A percentile compares a stretch with the other conserved stretches of the same genome.
These are phyloP conservation scores for Diadegma fenestrale DNA, from an alignment of 2,888 invertebrate species.

Conservation along the genomic window DNA sequence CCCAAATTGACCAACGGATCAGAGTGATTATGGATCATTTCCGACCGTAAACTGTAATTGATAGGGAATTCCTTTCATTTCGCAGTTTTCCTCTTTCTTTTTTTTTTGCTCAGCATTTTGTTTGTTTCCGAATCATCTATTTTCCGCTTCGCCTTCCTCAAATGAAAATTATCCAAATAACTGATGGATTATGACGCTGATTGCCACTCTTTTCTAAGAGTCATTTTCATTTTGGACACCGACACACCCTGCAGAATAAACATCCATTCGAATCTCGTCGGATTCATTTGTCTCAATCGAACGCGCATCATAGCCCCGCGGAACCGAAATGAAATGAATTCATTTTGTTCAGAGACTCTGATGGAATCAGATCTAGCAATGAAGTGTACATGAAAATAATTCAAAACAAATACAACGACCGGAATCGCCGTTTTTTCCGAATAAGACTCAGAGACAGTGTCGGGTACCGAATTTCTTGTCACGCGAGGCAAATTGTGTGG, in stretches of 20 bases:
- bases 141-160: background rate
- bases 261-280: background rate
- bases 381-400: too few relatives aligned
- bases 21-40: conserved; percentile 52
- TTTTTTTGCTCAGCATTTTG: background rate
- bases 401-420: too few relatives aligned
- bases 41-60: conserved; percentile 26
- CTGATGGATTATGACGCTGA: background rate
- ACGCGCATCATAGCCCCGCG: too few relatives aligned
- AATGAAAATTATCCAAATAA: background rate
- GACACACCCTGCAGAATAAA: background rate
- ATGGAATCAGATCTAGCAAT: too few relatives aligned
- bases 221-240: background rate
- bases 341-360: too few relatives aligned
- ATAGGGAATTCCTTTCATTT: conserved; percentile 28
- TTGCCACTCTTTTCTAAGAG: background rate
- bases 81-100: background rate
- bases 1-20: conserved; percentile 45
- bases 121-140: conserved; percentile 10
- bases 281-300: too few relatives aligned
- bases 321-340: too few relatives aligned
- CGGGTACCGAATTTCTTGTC: too few relatives aligned
- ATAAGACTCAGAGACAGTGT: too few relatives aligned
- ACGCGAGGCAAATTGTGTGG: too few relatives aligned
- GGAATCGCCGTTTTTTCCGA: too few relatives aligned